Base-by-base conservation (phyloP, 2,888 invertebrate genomes). In the Pristionchus japonicus region DNA sequence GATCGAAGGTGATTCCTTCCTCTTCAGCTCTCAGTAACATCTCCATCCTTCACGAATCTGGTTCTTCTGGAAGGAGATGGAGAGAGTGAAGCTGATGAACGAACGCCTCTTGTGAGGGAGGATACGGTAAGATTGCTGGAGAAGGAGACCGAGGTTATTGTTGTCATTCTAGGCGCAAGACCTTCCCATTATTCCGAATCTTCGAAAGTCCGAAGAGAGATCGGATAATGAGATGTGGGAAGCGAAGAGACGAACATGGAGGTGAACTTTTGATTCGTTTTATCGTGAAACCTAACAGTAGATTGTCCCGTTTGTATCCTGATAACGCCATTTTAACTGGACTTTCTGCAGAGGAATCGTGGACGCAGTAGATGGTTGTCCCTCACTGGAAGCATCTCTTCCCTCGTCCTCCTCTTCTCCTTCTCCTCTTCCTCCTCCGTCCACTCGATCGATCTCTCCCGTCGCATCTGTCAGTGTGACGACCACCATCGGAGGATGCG, bases 21-120 rank as follows among this genome's bases (percentile, higher is more conserved):
- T 64, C 23, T 70, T 40, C 43, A 74, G 74, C 23, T 74, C 17
- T 82, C 82, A 47, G 82, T 82, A 17, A 82, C 82, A 15, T 82
- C 82, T 49, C 82, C 82, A 4, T 82, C 82, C 23, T 82, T 82
- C 82, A 82, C 49, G 6, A 82, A 82, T 82, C 52, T 82, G 2
- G 49, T 82, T 27, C 47, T 82, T n/a, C 52, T 82, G 7, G 82
- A 82, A 20, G 82, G 52, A 37, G 82, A 82, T 4, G 77, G 23
- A 17, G 70, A 70, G 13, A 74, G 74, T 40, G 74, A 74, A 43
- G 74, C 34, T 34, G 40, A 74, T 43, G 74, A 40, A 74, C 40
- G 74, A 74, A 74, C 40, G 6, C 74, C 74, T 40, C 74, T 74
- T 15, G 74, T 74, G 4, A 74, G 11, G 9, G 23, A 74, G 1